Evolutionary conservation across 2,113 vertebrate species (phyloP).

Genomic region (Bungarus multicinctus): DNA sequence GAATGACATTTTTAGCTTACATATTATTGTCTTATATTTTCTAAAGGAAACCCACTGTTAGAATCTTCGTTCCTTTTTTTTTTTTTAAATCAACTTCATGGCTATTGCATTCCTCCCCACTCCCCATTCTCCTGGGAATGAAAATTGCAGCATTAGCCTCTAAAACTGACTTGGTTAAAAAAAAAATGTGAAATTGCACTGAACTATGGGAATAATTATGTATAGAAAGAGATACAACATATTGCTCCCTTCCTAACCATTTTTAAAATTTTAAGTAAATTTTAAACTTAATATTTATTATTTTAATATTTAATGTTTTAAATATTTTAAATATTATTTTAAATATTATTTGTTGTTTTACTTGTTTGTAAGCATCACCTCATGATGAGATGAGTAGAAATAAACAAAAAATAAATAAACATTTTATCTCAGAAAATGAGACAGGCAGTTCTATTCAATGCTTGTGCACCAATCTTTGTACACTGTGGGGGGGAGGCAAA

Average conservation of each 20-base stretch:
- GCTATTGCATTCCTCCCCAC: background rate
- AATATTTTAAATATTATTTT: too few species aligned
- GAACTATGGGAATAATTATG: too few species aligned
- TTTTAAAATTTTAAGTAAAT: background rate
- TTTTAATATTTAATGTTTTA: background rate
- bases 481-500: too few species aligned
- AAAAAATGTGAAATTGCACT: too few species aligned
- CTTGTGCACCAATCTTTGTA: too few species aligned
- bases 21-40: background rate
- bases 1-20: background rate
- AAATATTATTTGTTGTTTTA: background rate
- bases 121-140: background rate
- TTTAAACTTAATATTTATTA: background rate
- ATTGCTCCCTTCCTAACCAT: too few species aligned
- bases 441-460: background rate
- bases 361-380: background rate
- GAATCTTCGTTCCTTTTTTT: background rate
- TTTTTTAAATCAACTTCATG: background rate
- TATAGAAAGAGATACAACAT: too few species aligned
- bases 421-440: background rate
- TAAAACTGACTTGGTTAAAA: too few species aligned
- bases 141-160: background rate
- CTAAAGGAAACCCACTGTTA: background rate
- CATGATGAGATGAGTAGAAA: background rate
- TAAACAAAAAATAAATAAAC: background rate